Conservation (phyloP, 2,113 vertebrate genomes). For the Pelmatolapia mariae region DNA sequence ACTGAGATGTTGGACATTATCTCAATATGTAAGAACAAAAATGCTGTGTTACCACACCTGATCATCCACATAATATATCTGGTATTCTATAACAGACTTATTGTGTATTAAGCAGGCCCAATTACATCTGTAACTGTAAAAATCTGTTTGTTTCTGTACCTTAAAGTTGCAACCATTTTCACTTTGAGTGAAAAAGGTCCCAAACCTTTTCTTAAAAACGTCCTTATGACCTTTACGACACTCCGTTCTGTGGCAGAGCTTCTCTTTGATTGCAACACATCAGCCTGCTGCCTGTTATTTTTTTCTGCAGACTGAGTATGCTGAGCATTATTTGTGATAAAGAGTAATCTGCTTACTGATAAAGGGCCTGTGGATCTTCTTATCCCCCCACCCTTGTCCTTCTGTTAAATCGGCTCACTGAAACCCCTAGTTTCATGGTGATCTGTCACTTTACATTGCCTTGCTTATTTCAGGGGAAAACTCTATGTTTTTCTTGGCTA, state of each 20-base stretch:
- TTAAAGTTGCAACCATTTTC: neutral
- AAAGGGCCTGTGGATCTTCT: slow-evolving; percentile 42
- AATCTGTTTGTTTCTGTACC: neutral
- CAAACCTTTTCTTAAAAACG: neutral
- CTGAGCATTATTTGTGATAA: slow-evolving; percentile 44
- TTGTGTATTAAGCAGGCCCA: neutral
- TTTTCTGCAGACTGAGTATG: slow-evolving; percentile 5
- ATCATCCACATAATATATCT: neutral
- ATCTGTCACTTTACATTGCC: neutral
- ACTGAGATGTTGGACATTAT: neutral
- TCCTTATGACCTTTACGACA: too few species aligned
- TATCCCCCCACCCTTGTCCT: slow-evolving; percentile 43
- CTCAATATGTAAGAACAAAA: neutral
- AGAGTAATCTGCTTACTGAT: slow-evolving; percentile 64
- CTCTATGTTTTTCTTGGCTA: neutral
- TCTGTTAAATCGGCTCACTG: slow-evolving; percentile 50
- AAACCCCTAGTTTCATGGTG: slow-evolving; percentile 34
- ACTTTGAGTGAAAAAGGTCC: neutral
- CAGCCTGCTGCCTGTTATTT: neutral
- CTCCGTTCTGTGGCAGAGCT: neutral
- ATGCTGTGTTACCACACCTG: neutral
- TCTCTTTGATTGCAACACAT: slow-evolving; percentile 27
- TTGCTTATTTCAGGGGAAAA: neutral
- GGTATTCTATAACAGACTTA: neutral
- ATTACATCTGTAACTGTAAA: neutral